Base-by-base conservation (phyloP, 2,888 invertebrate genomes). In the Zaprionus bogoriensis region DNA sequence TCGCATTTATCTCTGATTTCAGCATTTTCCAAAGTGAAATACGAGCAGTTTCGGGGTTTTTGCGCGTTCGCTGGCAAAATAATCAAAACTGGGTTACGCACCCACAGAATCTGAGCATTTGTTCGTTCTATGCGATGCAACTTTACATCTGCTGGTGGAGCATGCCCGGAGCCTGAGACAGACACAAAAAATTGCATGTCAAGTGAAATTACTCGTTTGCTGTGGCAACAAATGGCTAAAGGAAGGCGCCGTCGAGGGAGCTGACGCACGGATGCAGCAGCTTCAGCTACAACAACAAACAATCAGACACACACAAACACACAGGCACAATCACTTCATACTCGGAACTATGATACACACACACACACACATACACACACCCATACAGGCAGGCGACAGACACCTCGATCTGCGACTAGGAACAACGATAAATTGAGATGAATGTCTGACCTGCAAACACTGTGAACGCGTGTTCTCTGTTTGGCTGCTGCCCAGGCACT, bases 341-440 rank as follows among this genome's bases (percentile, higher is more conserved):
- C 44, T 39, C 47, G 54, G 32, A 47, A 66, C 66, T 62, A 52
- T 69, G 67, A 84, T 63, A 77, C 70, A 68, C 64, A 52, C 48
- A 80, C 70, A 59, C 68, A n/a, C n/a, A n/a, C n/a, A n/a, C n/a
- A n/a, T n/a, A n/a, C n/a, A n/a, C n/a, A n/a, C n/a, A n/a, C n/a
- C n/a, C n/a, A n/a, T n/a, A n/a, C n/a, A n/a, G n/a, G n/a, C n/a
- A n/a, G n/a, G n/a, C n/a, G n/a, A n/a, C n/a, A n/a, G 71, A 64
- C 82, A 81, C 71, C 70, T 80, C 78, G 78, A 87, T 81, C 85
- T 74, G 60, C 66, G 67, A 60, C 74, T 73, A 75, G 72, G 64
- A 62, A 60, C 80, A 62, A 60, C 80, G 69, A 87, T 74, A 87
- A 83, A 83, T 83, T 83, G 72, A 83, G 84, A 87, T 86, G 85